Base-by-base conservation (phyloP, 2,113 vertebrate species). In the Camelus bactrianus region DNA sequence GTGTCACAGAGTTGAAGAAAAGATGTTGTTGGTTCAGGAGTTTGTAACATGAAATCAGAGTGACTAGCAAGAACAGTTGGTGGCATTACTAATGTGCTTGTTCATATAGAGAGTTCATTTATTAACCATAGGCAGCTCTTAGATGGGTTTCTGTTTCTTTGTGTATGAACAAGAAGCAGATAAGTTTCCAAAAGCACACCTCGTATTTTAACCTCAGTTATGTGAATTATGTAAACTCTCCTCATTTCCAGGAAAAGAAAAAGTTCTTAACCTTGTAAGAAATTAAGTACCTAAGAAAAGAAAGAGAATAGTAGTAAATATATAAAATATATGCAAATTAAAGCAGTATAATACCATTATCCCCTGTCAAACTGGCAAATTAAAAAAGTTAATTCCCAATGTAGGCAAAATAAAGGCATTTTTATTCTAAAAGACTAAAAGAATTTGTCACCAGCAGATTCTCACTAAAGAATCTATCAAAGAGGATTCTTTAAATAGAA, bases 321-420 rank as follows among this genome's bases (percentile, higher is more conserved):
- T 20, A 95, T 92, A 96, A 96, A 97, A 96, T 92, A 82, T 80
- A 96, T 96, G 94, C 83, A 98, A 92, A 96, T 93, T 94, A 95
- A 97, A 95, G 64, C 87, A 97, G 75, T 72, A 87, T 80, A 94
- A 93, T 89, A 93, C 64, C 84, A 93, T 94, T 97, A 95, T 95
- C 69, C 95, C 50, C 93, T 96, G 80, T 97, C 90, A 96, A 96
- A 93, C 83, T 88, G 92, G 92, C 64, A 93, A 96, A 96, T 97
- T 96, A 97, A 96, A 93, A 97, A 94, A 96, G 64, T 77, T 96
- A 96, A 97, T 97, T 95, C 89, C 89, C 86, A 97, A 94, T 93
- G 93, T 97, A 97, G 92, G 86, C 77, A 96, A 97, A 97, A 95
- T 97, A 95, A 95, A 98, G 92, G 93, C 64, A 96, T 84, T 97